Percentiles rank a stretch among this genome's conserved stretches.
Evolutionary conservation across 2,888 invertebrate genomes (phyloP).

Genomic region (Philereme transversata): DNA sequence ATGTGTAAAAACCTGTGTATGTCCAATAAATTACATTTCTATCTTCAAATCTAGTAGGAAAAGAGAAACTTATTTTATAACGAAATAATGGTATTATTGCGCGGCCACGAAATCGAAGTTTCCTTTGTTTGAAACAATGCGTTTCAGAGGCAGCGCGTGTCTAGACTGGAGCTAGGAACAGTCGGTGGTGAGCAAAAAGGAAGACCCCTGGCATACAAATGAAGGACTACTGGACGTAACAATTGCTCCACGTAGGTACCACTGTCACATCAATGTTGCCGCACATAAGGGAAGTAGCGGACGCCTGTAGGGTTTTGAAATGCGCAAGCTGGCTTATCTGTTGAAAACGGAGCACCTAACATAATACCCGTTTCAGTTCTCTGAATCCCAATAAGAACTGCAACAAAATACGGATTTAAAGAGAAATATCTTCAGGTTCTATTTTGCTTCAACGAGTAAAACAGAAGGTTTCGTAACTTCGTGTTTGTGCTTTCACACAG

Average conservation of each 20-base stretch:
- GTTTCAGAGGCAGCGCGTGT: constrained; percentile 50
- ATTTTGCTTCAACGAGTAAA: constrained; percentile 19
- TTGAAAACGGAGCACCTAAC: constrained; percentile 27
- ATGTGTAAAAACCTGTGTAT: no score
- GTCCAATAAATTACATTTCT: not conserved
- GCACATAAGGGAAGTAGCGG: constrained; percentile 25
- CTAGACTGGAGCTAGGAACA: constrained; percentile 44
- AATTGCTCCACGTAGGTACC: constrained; percentile 36
- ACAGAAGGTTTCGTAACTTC: constrained; percentile 3
- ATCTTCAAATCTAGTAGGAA: constrained; percentile 15
- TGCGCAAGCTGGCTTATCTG: constrained; percentile 34
- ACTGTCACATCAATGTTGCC: constrained; percentile 41
- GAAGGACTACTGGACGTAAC: constrained; percentile 41
- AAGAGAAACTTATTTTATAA: constrained; percentile 42
- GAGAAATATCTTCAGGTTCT: constrained; percentile 26
- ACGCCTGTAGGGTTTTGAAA: constrained; percentile 32
- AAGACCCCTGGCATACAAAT: constrained; percentile 48
- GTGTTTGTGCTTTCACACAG: constrained; percentile 26
- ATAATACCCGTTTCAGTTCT: constrained; percentile 37
- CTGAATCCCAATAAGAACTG: constrained; percentile 34
- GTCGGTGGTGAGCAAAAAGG: constrained; percentile 42
- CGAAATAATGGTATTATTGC: constrained; percentile 48
- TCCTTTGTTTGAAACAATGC: constrained; percentile 57
- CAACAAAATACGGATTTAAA: constrained; percentile 34
- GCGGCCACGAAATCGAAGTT: constrained; percentile 42